Evolutionary conservation across 2,888 invertebrate species (phyloP).

Genomic region (Protodeltote pygarga): DNA sequence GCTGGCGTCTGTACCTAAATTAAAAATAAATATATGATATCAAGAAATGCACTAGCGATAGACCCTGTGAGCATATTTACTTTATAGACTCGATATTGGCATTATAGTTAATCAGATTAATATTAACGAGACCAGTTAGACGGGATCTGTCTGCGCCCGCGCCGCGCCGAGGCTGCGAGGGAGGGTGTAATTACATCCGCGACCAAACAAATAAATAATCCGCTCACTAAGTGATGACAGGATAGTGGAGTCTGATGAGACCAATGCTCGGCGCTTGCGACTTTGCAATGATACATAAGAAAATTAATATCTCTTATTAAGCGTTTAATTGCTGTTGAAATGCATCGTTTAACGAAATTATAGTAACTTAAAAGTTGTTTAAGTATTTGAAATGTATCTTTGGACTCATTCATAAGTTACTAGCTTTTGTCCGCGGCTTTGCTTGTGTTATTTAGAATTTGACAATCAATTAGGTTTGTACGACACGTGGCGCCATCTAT

Average conservation of each 20-base stretch:
- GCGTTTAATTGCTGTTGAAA: conserved; percentile 38
- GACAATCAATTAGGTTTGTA: no score
- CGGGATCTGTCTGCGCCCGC: conserved; percentile 58
- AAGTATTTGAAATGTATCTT: conserved; percentile 27
- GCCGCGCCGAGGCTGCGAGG: conserved; percentile 59
- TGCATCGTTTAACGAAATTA: conserved; percentile 38
- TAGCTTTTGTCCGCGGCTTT: no score
- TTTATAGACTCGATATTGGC: conserved; percentile 56
- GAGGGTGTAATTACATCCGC: conserved; percentile 76
- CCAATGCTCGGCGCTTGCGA: conserved; percentile 30
- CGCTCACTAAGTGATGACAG: conserved; percentile 68
- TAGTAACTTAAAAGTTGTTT: conserved; percentile 19
- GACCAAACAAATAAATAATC: conserved; percentile 77
- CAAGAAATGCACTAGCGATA: conserved; percentile 22
- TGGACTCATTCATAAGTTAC: conserved; percentile 36
- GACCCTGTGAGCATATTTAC: conserved; percentile 31
- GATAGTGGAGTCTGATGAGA: conserved; percentile 52
- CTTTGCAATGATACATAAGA: conserved; percentile 38
- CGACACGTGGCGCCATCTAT: no score
- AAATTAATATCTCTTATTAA: conserved; percentile 26
- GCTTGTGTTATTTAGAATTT: no score
- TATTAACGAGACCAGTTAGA: conserved; percentile 72
- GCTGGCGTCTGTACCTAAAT: no score
- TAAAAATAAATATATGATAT: conserved; percentile 24
- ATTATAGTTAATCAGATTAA: conserved; percentile 78